These are phyloP conservation scores for Anhinga anhinga DNA, from an alignment of 2,113 vertebrate species.

Conservation along the genomic window DNA sequence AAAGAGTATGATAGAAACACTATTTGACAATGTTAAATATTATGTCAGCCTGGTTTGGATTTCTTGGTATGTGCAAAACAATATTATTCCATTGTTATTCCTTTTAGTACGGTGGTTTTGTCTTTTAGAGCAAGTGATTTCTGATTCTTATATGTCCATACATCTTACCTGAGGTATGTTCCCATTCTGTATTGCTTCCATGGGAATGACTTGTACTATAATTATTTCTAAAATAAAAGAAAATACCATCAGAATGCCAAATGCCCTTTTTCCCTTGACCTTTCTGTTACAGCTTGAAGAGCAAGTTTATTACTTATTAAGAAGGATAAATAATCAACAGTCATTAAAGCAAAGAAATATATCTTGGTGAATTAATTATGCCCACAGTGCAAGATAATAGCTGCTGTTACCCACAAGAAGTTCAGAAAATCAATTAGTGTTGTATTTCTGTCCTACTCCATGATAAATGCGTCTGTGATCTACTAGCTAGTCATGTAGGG, in stretches of 20 bases:
- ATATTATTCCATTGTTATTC: not conserved
- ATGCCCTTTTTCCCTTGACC: not conserved
- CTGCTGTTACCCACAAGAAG: not conserved
- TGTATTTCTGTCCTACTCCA: not conserved
- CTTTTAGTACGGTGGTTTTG: not conserved
- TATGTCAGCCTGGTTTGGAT: not conserved
- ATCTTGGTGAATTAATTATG: not conserved
- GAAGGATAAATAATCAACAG: not conserved
- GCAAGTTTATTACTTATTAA: not conserved
- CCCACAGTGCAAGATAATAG: not conserved
- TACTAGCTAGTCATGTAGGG: not conserved
- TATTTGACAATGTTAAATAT: not conserved
- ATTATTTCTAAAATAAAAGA: not conserved
- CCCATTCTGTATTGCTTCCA: not conserved
- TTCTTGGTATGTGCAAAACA: not conserved
- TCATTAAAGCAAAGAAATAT: not conserved
- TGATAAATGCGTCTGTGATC: not conserved
- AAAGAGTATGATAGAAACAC: not conserved
- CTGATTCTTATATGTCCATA: not conserved
- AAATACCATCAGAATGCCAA: not conserved
- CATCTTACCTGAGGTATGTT: not conserved
- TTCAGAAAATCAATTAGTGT: not conserved
- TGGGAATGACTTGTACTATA: not conserved
- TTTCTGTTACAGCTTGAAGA: not conserved
- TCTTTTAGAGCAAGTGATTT: not conserved